Evolutionary conservation across 2,113 vertebrate genomes (phyloP).

Genomic region (Heptranchias perlo): DNA sequence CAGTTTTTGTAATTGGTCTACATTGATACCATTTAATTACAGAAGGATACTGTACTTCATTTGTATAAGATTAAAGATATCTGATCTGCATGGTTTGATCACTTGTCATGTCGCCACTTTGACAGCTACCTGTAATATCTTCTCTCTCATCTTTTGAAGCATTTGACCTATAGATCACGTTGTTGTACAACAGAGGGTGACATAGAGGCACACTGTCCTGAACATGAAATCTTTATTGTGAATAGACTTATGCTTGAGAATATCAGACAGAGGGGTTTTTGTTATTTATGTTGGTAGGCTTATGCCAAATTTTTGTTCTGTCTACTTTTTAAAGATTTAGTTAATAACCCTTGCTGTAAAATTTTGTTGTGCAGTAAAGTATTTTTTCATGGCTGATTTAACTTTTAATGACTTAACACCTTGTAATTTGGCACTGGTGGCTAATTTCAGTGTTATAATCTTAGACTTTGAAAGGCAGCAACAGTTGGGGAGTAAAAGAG

Average conservation of each 20-base stretch:
- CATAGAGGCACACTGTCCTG: neutral
- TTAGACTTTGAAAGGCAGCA: neutral
- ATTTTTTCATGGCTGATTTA: neutral
- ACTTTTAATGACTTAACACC: neutral
- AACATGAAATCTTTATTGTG: neutral
- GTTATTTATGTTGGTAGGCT: neutral
- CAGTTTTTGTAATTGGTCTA: neutral
- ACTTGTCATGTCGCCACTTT: neutral
- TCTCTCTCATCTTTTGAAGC: neutral
- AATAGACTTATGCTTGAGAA: neutral
- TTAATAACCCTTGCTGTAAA: neutral
- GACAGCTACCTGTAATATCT: neutral
- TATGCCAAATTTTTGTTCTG: neutral
- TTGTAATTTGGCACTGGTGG: too few species aligned
- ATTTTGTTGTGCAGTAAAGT: neutral
- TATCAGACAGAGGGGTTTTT: too few species aligned
- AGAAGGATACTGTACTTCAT: neutral
- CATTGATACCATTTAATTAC: neutral
- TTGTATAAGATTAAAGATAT: neutral
- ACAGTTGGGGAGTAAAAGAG: neutral
- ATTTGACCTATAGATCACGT: neutral
- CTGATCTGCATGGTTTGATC: neutral
- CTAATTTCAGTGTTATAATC: neutral
- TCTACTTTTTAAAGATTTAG: neutral
- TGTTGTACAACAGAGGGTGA: neutral